Conservation (phyloP, 1,140 invertebrate genomes). For the Latrodectus geometricus region DNA sequence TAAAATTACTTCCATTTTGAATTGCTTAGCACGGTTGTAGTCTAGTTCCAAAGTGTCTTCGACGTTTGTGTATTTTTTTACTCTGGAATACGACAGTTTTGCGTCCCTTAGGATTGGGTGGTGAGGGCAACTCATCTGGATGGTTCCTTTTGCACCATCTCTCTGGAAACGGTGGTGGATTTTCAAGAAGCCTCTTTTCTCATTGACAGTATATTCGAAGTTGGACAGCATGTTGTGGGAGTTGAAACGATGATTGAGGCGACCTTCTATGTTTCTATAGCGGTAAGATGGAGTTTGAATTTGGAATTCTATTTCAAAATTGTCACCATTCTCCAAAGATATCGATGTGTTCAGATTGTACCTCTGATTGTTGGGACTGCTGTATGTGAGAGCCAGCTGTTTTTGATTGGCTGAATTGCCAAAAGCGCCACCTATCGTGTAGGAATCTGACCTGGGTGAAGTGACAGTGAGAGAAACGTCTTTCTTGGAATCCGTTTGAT, state of each 20-base stretch:
- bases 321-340: neutral
- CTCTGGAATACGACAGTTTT: constrained; percentile 24
- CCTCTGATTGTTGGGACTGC: constrained; percentile 10
- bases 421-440: constrained; percentile 20
- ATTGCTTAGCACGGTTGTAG: constrained; percentile 32
- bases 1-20: constrained; percentile 35
- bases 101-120: constrained; percentile 17
- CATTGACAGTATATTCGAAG: constrained; percentile 24
- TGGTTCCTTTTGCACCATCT: constrained; percentile 2
- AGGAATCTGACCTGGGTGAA: constrained; percentile 15
- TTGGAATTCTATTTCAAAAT: constrained; percentile 25
- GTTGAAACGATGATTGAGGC: constrained; percentile 14
- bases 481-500: neutral
- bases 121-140: constrained; percentile 37
- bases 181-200: constrained; percentile 31
- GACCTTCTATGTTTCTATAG: constrained; percentile 57
- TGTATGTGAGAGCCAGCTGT: constrained; percentile 19
- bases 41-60: constrained; percentile 40
- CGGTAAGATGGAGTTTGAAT: constrained; percentile 55
- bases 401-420: constrained; percentile 1
- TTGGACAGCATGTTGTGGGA: constrained; percentile 10
- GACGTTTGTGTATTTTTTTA: constrained; percentile 19
- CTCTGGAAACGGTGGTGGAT: constrained; percentile 12
- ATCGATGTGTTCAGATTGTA: constrained; percentile 28
- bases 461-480: constrained; percentile 16